Evolutionary conservation across 2,888 invertebrate species (phyloP), one percentile per base, ranked within the genome.

Genomic region (Oxycera nigricornis): DNA sequence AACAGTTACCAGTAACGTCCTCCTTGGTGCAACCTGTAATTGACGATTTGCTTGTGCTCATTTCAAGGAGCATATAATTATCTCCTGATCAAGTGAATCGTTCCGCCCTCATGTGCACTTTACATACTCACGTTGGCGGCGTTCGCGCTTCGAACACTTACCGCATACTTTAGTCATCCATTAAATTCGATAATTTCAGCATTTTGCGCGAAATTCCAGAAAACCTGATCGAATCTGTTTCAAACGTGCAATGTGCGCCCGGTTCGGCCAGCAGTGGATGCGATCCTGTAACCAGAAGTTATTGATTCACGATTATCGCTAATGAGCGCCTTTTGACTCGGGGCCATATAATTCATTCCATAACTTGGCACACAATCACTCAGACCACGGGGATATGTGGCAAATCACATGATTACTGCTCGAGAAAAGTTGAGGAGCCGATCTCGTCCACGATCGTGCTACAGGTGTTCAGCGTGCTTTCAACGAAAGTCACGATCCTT

Each of bases 261-360:
- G 46, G 14, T n/a, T n/a, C 46, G 14, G 46, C 46, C 46, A 3
- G 6, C 17, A 59, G 59, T 28, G 4, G 3, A n/a, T 59, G 24
- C 55, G 26, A 20, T 41, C 39, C 65, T 14, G 24, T 68, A 68
- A 68, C 67, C 67, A 68, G 67, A 68, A 68, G 67, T 68, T 68
- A 68, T 68, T 68, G 67, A 68, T 68, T 46, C 67, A 68, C 67
- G 67, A 68, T 46, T 35, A 68, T 68, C 67, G 67, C 67, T 68
- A 68, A 68, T 68, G 67, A 68, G 67, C 9, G 67, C 67, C 67
- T 68, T 68, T 46, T 68, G 67, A 26, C 67, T 68, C 28, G 46
- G 26, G 50, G 46, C 46, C 17, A 39, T 68, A 68, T 68, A 68
- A 68, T 46, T 68, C 67, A 68, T 68, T 26, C n/a, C 28, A 50